phyloP scores from a whole-genome alignment of 2,888 invertebrate genomes.

The Arctia plantaginis region DNA sequence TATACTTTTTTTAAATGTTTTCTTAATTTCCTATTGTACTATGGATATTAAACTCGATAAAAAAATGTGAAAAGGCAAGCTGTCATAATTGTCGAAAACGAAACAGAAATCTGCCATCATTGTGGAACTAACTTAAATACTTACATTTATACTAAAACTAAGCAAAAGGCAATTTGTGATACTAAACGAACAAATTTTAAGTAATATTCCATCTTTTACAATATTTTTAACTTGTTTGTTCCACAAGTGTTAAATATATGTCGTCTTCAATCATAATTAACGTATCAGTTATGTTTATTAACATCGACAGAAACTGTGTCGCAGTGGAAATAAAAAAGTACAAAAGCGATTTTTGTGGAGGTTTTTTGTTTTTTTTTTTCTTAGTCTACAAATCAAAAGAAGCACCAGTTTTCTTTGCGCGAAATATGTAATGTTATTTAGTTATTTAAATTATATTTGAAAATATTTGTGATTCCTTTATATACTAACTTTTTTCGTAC shows the following conservation, averaged over 20 bases:
- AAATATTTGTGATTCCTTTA: background rate
- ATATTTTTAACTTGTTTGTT: constrained; percentile 28
- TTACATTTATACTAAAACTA: constrained; percentile 48
- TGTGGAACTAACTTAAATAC: constrained; percentile 40
- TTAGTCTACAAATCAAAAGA: constrained; percentile 30
- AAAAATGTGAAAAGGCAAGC: constrained; percentile 41
- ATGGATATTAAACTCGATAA: constrained; percentile 34
- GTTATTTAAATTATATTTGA: background rate
- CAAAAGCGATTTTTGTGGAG: constrained; percentile 24
- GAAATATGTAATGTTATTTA: background rate
- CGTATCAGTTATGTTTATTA: constrained; percentile 17
- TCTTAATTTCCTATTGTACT: constrained; percentile 69
- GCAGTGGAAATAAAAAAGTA: constrained; percentile 28
- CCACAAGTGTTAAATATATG: constrained; percentile 17
- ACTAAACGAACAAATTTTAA: constrained; percentile 38
- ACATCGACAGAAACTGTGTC: constrained; percentile 5
- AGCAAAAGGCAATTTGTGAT: constrained; percentile 63
- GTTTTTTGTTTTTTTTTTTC: constrained; percentile 38
- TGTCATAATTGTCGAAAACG: constrained; percentile 33
- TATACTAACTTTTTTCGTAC: constrained; percentile 8
- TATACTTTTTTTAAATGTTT: constrained; percentile 45
- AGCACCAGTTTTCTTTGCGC: constrained; percentile 26
- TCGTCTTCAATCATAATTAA: constrained; percentile 28
- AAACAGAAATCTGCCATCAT: constrained; percentile 27
- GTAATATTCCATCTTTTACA: constrained; percentile 28